Percentiles rank a stretch among this genome's conserved stretches.
phyloP scores from a whole-genome alignment of 1,140 invertebrate species.

The Microplitis demolitor region DNA sequence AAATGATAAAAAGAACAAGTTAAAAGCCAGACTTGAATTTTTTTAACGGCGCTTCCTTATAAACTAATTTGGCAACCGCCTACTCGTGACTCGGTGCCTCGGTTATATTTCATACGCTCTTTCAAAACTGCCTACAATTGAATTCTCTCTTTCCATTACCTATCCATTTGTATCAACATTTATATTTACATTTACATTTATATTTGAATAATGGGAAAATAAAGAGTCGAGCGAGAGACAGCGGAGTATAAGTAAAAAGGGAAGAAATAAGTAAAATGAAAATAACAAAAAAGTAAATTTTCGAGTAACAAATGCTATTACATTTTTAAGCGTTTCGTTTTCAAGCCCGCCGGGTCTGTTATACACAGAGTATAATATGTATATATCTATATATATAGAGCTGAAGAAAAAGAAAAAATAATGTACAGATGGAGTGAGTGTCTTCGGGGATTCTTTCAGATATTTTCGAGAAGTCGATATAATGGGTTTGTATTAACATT shows the following conservation, averaged over 20 bases:
- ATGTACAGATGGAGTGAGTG: background rate
- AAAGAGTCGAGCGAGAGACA: slow-evolving; percentile 49
- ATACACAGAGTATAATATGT: slow-evolving; percentile 19
- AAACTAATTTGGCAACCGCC: slow-evolving; percentile 58
- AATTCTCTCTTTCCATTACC: slow-evolving; percentile 64
- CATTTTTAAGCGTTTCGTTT: slow-evolving; percentile 62
- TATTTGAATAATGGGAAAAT: slow-evolving; percentile 64
- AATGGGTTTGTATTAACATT: slow-evolving; percentile 53
- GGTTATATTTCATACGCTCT: slow-evolving; percentile 26
- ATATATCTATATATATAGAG: slow-evolving; percentile 14
- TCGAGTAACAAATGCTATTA: slow-evolving; percentile 45
- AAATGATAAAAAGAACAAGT: background rate
- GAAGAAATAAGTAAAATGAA: background rate
- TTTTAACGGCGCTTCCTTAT: slow-evolving; percentile 32
- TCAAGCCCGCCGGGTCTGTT: slow-evolving; percentile 49
- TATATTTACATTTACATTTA: slow-evolving; percentile 55
- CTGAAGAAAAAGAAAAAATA: slow-evolving; percentile 11
- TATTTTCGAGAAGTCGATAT: slow-evolving; percentile 36
- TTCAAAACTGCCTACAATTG: slow-evolving; percentile 53
- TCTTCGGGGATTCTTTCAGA: slow-evolving; percentile 31
- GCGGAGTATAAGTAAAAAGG: slow-evolving; percentile 9
- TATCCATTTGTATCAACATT: slow-evolving; percentile 64
- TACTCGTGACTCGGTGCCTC: slow-evolving; percentile 20
- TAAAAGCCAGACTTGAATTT: too few relatives aligned
- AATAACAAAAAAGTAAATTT: slow-evolving; percentile 6